These are phyloP conservation scores for Tapirus terrestris DNA, from an alignment of 2,113 vertebrate species.

Conservation along the genomic window DNA sequence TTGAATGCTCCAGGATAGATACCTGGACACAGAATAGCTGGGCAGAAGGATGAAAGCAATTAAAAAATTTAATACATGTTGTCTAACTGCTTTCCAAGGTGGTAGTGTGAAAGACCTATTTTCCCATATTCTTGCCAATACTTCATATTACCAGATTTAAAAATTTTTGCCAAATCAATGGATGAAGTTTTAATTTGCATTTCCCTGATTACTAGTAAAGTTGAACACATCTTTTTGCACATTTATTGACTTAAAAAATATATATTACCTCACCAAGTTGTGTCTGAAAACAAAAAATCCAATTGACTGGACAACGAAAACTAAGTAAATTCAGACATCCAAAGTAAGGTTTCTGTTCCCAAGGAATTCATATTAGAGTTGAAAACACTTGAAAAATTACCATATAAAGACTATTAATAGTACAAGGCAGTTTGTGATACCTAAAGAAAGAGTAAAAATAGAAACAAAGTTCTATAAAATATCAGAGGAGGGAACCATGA, in stretches of 20 bases:
- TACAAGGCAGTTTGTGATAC: background rate
- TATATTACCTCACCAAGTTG: background rate
- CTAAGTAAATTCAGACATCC: background rate
- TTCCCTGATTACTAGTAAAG: background rate
- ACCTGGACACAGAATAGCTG: background rate
- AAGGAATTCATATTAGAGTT: background rate
- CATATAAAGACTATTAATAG: background rate
- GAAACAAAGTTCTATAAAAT: background rate
- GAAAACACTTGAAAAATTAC: background rate
- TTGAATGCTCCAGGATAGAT: background rate
- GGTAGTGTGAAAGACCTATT: background rate
- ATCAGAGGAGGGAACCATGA: background rate
- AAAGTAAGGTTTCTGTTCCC: background rate
- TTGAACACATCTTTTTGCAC: background rate
- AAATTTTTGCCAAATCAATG: background rate
- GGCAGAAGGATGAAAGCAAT: background rate
- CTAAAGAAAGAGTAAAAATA: background rate
- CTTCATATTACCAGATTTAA: background rate
- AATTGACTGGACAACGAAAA: background rate
- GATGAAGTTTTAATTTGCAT: constrained; percentile 24
- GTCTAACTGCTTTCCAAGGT: background rate
- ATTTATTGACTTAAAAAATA: constrained; percentile 5
- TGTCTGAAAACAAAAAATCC: background rate
- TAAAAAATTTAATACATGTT: background rate
- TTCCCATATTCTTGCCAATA: background rate